A percentile compares a stretch with the other conserved stretches of the same genome.
Conservation (phyloP, 2,888 invertebrate genomes). For the Rhaphigaster nebulosa region DNA sequence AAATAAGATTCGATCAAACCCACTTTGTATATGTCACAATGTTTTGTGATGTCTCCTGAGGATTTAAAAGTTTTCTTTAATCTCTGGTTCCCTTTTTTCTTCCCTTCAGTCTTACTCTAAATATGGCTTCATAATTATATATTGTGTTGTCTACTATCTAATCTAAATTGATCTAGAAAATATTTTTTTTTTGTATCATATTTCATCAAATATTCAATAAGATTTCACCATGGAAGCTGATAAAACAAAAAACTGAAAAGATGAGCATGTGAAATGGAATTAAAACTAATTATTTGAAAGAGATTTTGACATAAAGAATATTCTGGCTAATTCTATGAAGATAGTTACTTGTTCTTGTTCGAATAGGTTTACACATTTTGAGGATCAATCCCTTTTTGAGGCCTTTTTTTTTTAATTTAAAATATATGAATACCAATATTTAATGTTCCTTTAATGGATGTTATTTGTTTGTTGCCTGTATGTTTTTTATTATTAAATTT, state of each 20-base stretch:
- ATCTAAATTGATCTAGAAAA: neutral
- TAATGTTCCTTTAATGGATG: neutral
- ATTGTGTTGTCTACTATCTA: neutral
- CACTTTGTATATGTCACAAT: neutral
- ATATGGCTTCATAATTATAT: neutral
- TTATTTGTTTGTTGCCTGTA: neutral
- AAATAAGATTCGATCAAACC: neutral
- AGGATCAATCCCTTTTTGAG: neutral
- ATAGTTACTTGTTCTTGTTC: neutral
- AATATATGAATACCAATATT: no score
- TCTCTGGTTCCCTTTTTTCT: no score
- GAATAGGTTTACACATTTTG: neutral
- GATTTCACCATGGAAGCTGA: no score
- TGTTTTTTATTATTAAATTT: neutral
- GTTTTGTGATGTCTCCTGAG: neutral
- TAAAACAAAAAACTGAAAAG: no score
- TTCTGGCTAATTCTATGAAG: neutral
- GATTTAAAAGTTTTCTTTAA: no score
- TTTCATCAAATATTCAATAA: no score
- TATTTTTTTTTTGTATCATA: no score
- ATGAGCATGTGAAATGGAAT: no score
- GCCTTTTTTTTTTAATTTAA: neutral
- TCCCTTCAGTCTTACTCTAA: no score
- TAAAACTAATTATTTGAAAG: no score
- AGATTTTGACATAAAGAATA: no score